These are phyloP conservation scores for Noctua janthina DNA, from an alignment of 2,888 invertebrate species.

Conservation along the genomic window DNA sequence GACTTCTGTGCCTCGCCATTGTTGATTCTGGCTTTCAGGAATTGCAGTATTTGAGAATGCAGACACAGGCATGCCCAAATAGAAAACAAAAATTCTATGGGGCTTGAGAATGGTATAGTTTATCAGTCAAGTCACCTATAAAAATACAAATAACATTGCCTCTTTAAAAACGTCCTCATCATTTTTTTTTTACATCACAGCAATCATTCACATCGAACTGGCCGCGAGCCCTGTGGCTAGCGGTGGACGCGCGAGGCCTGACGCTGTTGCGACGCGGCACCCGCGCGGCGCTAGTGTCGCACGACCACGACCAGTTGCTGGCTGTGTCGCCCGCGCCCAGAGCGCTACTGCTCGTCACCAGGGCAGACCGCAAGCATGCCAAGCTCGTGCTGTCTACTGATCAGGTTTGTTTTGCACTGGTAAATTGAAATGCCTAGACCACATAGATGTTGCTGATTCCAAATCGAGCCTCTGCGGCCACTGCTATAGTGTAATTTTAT, in stretches of 20 bases:
- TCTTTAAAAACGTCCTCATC: neutral
- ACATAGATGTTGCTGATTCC: neutral
- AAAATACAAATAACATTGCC: no score
- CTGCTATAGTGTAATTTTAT: neutral
- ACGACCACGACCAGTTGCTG: constrained; percentile 96
- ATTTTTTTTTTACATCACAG: constrained; percentile 80
- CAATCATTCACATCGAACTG: constrained; percentile 99
- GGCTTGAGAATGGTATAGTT: neutral
- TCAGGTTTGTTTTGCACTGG: constrained; percentile 91
- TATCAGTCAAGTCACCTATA: no score
- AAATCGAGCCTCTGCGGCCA: neutral
- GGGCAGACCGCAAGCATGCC: constrained; percentile 97
- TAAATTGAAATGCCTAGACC: neutral
- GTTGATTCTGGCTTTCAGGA: neutral
- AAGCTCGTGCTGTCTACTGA: constrained; percentile 98
- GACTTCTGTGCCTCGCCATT: neutral
- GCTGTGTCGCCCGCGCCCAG: constrained; percentile 98
- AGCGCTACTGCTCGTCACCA: constrained; percentile 97
- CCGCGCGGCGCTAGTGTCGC: constrained; percentile 96
- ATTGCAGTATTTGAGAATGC: neutral
- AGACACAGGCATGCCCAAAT: neutral
- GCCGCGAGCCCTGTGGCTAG: constrained; percentile 97
- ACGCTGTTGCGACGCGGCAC: constrained; percentile 97
- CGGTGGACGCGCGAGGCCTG: constrained; percentile 97
- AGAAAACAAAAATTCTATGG: neutral